Conservation (phyloP, 2,888 invertebrate species). For the Chouioia cunea region DNA sequence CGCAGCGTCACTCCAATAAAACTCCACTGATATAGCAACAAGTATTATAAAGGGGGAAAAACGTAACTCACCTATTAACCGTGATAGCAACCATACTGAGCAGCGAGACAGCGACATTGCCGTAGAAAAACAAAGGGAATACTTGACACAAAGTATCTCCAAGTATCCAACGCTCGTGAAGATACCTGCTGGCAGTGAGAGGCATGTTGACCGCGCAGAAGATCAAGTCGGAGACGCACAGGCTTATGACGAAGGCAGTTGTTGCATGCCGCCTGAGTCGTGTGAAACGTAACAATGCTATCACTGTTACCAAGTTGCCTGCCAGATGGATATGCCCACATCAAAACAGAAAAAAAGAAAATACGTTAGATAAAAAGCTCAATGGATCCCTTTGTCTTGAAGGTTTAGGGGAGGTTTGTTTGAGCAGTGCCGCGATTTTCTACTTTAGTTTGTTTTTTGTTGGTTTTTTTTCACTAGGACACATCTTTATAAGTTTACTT, state of each 20-base stretch:
- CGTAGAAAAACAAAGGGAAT: constrained; percentile 91
- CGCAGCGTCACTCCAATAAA: too few species aligned
- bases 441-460: too few species aligned
- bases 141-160: constrained; percentile 83
- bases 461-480: too few species aligned
- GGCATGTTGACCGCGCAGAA: constrained; percentile 89
- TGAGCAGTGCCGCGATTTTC: too few species aligned
- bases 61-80: constrained; percentile 79
- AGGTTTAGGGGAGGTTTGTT: too few species aligned
- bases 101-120: constrained; percentile 88
- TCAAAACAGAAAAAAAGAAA: too few species aligned
- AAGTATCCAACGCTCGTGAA: constrained; percentile 84
- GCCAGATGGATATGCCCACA: too few species aligned
- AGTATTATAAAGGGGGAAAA: too few species aligned
- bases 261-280: constrained; percentile 87
- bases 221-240: constrained; percentile 87
- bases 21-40: too few species aligned
- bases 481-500: too few species aligned
- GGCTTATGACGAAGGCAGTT: constrained; percentile 88
- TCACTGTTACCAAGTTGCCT: constrained; percentile 87
- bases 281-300: constrained; percentile 82
- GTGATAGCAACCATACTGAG: constrained; percentile 92
- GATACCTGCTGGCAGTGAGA: constrained; percentile 85
- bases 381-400: too few species aligned
- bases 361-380: too few species aligned